Evolutionary conservation across 2,888 invertebrate species (phyloP).

Genomic region (Drosophila paracracens): DNA sequence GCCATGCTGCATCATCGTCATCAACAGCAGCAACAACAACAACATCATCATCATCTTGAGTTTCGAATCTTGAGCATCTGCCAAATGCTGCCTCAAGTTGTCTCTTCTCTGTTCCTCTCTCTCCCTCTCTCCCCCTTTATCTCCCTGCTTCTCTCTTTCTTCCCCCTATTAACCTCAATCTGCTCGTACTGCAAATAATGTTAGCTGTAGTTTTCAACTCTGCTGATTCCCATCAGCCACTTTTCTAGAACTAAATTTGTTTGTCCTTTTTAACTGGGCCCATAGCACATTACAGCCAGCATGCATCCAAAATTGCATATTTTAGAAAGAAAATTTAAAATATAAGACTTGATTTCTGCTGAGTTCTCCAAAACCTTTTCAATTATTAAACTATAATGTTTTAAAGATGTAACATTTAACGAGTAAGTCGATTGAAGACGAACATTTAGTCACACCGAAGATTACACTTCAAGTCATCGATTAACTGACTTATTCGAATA

Average conservation of each 20-base stretch:
- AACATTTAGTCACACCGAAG: background rate
- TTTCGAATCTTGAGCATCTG: slow-evolving; percentile 57
- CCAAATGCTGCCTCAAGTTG: slow-evolving; percentile 29
- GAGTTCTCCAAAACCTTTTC: background rate
- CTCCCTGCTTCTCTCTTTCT: background rate
- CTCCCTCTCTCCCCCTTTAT: background rate
- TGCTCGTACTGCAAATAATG: slow-evolving; percentile 20
- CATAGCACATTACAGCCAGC: background rate
- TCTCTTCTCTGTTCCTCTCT: background rate
- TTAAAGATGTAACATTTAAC: background rate
- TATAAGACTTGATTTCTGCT: background rate
- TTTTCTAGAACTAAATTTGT: background rate
- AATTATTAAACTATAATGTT: background rate
- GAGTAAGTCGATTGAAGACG: background rate
- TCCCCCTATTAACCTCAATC: slow-evolving; percentile 16
- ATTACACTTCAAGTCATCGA: background rate
- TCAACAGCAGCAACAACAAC: background rate
- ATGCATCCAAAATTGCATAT: background rate
- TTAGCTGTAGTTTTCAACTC: background rate
- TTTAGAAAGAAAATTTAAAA: background rate
- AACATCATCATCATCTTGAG: slow-evolving; percentile 9
- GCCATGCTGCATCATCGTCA: slow-evolving; percentile 54
- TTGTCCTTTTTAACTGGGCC: background rate
- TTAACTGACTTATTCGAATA: background rate
- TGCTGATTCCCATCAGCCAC: background rate